Percentiles rank a stretch among this genome's conserved stretches.
Conservation (phyloP, 2,113 vertebrate species). For the Xenopus laevis region DNA sequence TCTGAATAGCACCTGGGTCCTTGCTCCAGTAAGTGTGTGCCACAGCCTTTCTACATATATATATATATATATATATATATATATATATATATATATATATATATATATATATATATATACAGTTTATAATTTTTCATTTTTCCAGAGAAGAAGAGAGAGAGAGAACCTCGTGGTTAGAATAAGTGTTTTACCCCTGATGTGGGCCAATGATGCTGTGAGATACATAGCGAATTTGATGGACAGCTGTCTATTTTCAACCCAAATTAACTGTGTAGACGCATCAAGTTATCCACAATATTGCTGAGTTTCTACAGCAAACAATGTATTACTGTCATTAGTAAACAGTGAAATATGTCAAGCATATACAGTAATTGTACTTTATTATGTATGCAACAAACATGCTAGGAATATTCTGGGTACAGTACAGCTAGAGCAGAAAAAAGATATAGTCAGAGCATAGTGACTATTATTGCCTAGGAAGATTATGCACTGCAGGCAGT, state of each 20-base stretch:
- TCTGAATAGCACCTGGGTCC: too few species aligned
- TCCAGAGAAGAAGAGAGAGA: too few species aligned
- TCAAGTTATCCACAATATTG: neutral
- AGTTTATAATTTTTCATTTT: too few species aligned
- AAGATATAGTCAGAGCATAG: slow-evolving; percentile 58
- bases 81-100: too few species aligned
- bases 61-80: too few species aligned
- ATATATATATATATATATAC: too few species aligned
- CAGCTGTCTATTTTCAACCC: too few species aligned
- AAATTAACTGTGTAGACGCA: neutral
- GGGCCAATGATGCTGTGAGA: too few species aligned
- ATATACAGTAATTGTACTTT: slow-evolving; percentile 24
- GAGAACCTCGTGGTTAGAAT: too few species aligned
- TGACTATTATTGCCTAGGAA: slow-evolving; percentile 53
- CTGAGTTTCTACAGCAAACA: neutral
- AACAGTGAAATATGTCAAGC: neutral
- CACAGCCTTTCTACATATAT: too few species aligned
- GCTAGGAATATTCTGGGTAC: slow-evolving; percentile 21
- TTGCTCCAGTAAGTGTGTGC: too few species aligned
- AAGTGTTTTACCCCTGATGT: too few species aligned
- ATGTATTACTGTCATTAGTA: slow-evolving; percentile 1
- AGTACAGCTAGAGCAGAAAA: slow-evolving; percentile 8
- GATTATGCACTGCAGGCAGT: slow-evolving; percentile 43
- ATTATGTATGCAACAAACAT: slow-evolving; percentile 20
- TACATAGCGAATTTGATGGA: neutral